Base-by-base conservation (phyloP, 1,140 invertebrate genomes). In the Heliconius hewitsoni region DNA sequence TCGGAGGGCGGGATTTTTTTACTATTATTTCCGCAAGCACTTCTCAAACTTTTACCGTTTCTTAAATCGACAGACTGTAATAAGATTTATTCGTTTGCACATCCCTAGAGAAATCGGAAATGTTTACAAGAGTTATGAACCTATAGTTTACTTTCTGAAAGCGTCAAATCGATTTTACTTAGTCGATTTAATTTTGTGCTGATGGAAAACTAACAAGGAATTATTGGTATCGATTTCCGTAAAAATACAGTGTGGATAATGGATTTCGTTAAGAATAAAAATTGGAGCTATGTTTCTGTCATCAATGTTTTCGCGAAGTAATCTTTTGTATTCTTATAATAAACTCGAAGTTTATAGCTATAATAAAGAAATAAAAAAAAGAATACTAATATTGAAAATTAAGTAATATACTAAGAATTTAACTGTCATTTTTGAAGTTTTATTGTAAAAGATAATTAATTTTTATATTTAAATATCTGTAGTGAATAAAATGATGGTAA, bases 71-170 rank as follows among this genome's bases (percentile, higher is more conserved):
- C 83, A 81, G 82, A 81, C 80, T 83, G 78, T 86, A 83, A 87
- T 87, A 81, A 81, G 83, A 87, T 86, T 87, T 87, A 87, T 84
- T 81, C 81, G 80, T 77, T 77, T 66, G 74, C 74, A 30, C 60
- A 66, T 66, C 60, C 60, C 60, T 30, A 66, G 60, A 66, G 60
- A 66, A 66, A 66, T 66, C 60, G 60, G 60, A 27, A 66, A 66
- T 66, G 60, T 66, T n/a, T 66, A 66, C 27, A 66, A 66, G 60
- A 84, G 81, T 81, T 85, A 87, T 84, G 83, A 80, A 72, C 79
- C 82, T 83, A 85, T 84, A 85, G 84, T 87, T 85, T 83, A 87
- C 83, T 83, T 84, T 85, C 84, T 85, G 73, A 81, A 81, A 85
- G 84, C 82, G 70, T 76, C 37, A 77, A 83, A 57, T 81, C 81